Evolutionary conservation across 1,140 invertebrate genomes (phyloP).

Genomic region (Argopecten irradians): DNA sequence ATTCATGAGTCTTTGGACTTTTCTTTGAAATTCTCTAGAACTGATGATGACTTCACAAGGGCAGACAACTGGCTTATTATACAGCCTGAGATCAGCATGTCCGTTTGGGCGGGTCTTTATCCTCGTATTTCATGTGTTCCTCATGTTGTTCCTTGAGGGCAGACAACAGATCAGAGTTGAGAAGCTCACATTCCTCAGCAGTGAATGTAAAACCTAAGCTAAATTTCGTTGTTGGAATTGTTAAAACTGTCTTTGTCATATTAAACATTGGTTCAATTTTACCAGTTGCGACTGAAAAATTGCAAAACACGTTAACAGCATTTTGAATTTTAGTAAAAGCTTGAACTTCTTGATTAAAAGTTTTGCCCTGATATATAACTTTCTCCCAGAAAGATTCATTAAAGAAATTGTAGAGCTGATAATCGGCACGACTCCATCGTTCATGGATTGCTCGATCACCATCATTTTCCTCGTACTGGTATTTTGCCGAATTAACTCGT

Average conservation of each 20-base stretch:
- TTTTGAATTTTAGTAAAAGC: slow-evolving; percentile 58
- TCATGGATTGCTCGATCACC: slow-evolving; percentile 43
- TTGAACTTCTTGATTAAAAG: slow-evolving; percentile 64
- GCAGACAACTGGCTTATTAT: no score
- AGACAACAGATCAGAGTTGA: slow-evolving; percentile 29
- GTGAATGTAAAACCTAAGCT: slow-evolving; percentile 57
- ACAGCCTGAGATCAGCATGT: no score
- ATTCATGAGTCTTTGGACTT: no score
- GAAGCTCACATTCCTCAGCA: slow-evolving; percentile 58
- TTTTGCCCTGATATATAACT: slow-evolving; percentile 56
- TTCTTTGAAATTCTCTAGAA: no score
- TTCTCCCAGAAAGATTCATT: slow-evolving; percentile 69
- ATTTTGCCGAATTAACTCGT: slow-evolving; percentile 56
- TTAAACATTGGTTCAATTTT: slow-evolving; percentile 28
- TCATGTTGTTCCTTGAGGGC: background rate
- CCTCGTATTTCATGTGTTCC: background rate
- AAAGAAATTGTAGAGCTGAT: slow-evolving; percentile 69
- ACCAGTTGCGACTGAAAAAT: background rate
- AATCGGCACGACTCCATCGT: slow-evolving; percentile 66
- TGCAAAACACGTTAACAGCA: slow-evolving; percentile 59
- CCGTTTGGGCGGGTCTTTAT: background rate
- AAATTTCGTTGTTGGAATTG: slow-evolving; percentile 56
- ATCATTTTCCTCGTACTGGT: slow-evolving; percentile 38
- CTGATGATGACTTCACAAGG: no score
- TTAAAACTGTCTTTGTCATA: slow-evolving; percentile 33